phyloP scores from a whole-genome alignment of 1,140 invertebrate genomes.

The Pseudomyrmex gracilis region DNA sequence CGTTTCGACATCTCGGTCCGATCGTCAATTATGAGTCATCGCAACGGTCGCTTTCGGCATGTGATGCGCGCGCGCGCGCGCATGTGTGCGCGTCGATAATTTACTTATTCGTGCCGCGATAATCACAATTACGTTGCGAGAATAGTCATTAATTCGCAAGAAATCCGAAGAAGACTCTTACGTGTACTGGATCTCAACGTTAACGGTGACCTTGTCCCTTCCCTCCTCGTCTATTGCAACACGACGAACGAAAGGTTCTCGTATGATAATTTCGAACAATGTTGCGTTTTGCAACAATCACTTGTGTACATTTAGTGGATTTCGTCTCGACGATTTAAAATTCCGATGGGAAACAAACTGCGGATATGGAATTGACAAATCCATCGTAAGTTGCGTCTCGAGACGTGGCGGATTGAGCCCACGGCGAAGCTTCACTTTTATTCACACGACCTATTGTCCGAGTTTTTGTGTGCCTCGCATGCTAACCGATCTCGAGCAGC shows the following conservation, averaged over 20 bases:
- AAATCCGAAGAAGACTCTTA: background rate
- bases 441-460: slow-evolving; percentile 35
- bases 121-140: slow-evolving; percentile 8
- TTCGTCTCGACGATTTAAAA: background rate
- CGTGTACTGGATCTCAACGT: background rate
- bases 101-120: background rate
- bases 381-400: too few relatives aligned
- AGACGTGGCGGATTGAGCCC: too few relatives aligned
- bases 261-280: slow-evolving; percentile 13
- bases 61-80: background rate
- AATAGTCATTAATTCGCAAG: slow-evolving; percentile 30
- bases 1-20: slow-evolving; percentile 26
- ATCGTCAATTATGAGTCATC: background rate
- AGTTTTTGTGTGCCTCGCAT: slow-evolving; percentile 48
- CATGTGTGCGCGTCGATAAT: background rate
- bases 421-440: slow-evolving; percentile 8
- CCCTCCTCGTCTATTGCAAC: slow-evolving; percentile 23
- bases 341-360: background rate
- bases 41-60: background rate
- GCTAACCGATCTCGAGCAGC: slow-evolving; percentile 38
- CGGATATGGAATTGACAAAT: background rate
- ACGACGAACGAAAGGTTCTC: slow-evolving; percentile 6
- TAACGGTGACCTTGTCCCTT: slow-evolving; percentile 44
- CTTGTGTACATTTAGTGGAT: background rate
- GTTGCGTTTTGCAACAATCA: background rate